Percentiles rank a stretch among this genome's conserved stretches.
These are phyloP conservation scores for Coluber constrictor DNA, from an alignment of 2,797 vertebrate genomes.

Conservation along the genomic window DNA sequence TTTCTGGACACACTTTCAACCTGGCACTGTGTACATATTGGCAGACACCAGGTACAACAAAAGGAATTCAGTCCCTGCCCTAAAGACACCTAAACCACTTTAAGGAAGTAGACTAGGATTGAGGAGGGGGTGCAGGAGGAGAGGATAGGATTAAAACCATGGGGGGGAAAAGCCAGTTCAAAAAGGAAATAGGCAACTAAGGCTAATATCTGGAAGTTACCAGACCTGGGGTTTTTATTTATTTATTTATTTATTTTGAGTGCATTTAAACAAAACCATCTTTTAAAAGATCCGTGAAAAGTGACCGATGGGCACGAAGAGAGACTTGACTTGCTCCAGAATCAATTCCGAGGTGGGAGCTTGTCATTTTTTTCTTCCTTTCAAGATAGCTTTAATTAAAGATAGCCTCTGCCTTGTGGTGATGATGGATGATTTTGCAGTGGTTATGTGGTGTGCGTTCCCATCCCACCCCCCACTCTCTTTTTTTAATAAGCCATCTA, in stretches of 20 bases:
- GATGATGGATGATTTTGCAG: conserved; percentile 34
- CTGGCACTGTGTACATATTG: background rate
- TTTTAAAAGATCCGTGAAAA: background rate
- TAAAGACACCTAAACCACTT: background rate
- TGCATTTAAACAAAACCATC: background rate
- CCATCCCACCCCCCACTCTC: accelerated
- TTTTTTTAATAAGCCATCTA: background rate
- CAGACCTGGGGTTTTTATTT: background rate
- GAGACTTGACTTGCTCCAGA: background rate
- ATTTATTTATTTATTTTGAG: background rate
- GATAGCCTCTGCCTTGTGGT: conserved; percentile 29
- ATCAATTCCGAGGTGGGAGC: background rate
- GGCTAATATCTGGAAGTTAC: conserved; percentile 39
- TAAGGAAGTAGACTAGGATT: background rate
- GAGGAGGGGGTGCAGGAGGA: background rate
- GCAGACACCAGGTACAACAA: background rate
- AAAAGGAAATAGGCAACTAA: background rate
- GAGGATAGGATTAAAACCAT: background rate
- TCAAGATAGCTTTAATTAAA: conserved; percentile 33
- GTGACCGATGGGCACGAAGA: background rate
- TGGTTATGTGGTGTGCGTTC: background rate
- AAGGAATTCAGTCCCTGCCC: background rate
- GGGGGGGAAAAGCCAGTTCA: too few relatives aligned
- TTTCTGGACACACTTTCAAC: background rate
- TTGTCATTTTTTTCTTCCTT: conserved; percentile 19